These are phyloP conservation scores for Goniozus legneri DNA, from an alignment of 1,140 invertebrate genomes.

Conservation along the genomic window DNA sequence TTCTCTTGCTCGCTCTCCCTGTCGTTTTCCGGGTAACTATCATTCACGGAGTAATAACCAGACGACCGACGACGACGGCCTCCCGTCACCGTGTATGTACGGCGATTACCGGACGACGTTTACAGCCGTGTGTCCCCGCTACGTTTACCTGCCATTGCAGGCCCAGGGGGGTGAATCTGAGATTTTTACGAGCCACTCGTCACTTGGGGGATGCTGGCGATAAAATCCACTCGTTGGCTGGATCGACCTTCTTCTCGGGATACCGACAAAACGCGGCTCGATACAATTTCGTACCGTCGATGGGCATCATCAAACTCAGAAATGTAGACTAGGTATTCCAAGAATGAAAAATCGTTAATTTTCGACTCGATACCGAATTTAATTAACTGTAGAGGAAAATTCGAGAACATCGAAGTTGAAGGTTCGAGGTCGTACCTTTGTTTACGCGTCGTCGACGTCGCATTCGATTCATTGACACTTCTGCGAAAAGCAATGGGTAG, in stretches of 20 bases:
- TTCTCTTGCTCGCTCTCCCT: slow-evolving; percentile 4
- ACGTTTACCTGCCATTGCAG: slow-evolving; percentile 41
- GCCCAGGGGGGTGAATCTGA: slow-evolving; percentile 39
- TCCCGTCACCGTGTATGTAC: too few relatives aligned
- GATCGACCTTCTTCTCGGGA: too few relatives aligned
- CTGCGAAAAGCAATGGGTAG: not conserved
- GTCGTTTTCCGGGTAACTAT: slow-evolving; percentile 15
- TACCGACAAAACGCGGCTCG: too few relatives aligned
- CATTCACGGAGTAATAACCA: slow-evolving; percentile 31
- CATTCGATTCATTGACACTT: slow-evolving; percentile 23
- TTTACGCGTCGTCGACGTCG: not conserved
- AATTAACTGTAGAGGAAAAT: too few relatives aligned
- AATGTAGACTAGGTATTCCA: too few relatives aligned
- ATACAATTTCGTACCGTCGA: too few relatives aligned
- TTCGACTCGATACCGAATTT: too few relatives aligned
- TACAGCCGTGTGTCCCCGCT: slow-evolving; percentile 21
- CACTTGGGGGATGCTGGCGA: slow-evolving; percentile 41
- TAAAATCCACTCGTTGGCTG: slow-evolving; percentile 46
- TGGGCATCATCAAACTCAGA: too few relatives aligned
- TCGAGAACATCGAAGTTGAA: too few relatives aligned
- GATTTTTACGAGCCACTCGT: slow-evolving; percentile 45
- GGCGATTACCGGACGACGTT: slow-evolving; percentile 29
- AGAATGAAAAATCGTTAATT: too few relatives aligned
- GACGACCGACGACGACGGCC: too few relatives aligned
- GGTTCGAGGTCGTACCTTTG: not conserved